Evolutionary conservation across 2,797 vertebrate genomes (phyloP).

Genomic region (Tangara arthus): DNA sequence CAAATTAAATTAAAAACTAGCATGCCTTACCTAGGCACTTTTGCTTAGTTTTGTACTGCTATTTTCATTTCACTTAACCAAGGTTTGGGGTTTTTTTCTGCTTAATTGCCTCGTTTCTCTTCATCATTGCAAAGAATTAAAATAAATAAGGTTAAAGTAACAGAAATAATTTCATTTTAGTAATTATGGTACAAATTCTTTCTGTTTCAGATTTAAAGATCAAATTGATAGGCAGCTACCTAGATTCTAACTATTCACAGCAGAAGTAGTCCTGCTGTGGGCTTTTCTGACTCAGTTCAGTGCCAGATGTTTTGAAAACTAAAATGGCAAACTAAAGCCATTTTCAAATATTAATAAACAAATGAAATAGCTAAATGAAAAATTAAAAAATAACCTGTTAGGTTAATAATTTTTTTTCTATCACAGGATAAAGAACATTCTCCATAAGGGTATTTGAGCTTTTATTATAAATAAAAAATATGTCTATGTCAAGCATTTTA

Average conservation of each 20-base stretch:
- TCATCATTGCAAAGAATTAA: neutral
- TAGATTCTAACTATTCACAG: neutral
- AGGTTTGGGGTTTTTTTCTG: neutral
- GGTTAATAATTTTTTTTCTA: neutral
- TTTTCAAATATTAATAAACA: neutral
- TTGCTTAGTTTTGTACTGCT: neutral
- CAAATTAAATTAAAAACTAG: neutral
- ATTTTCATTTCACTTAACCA: neutral
- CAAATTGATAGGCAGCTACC: neutral
- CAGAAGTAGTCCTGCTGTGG: neutral
- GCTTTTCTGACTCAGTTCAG: neutral
- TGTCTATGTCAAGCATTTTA: neutral
- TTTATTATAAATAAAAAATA: neutral
- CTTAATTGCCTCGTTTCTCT: neutral
- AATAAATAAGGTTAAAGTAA: neutral
- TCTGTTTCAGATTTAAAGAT: neutral
- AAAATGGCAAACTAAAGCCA: neutral
- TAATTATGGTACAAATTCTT: neutral
- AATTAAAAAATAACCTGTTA: neutral
- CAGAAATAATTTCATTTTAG: neutral
- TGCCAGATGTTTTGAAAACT: neutral
- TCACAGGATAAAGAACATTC: neutral
- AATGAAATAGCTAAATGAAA: neutral
- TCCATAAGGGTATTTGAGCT: neutral
- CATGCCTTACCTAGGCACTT: neutral